Base-by-base conservation (phyloP, 2,113 vertebrate species). In the Lasiurus borealis region DNA sequence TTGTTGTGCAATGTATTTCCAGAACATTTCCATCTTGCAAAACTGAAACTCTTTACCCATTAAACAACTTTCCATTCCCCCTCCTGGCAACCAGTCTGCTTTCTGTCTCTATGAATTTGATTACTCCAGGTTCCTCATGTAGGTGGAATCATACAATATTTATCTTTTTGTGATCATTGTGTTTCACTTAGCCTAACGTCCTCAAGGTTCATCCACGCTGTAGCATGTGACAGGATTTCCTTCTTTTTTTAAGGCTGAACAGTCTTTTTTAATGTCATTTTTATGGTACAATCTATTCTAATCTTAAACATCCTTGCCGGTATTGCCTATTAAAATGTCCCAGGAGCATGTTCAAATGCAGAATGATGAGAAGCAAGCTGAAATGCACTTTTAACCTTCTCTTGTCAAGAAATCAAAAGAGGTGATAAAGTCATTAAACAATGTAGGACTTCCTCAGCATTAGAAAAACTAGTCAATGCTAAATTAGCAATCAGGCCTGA, bases 281-380 rank as follows among this genome's bases (percentile, higher is more conserved):
- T 88, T 93, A 75, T 75, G 44, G n/a, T 71, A 34, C 23, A 16
- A 64, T 77, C 83, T 80, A 25, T 81, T 90, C 29, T 80, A 16
- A 29, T 75, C 25, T 90, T 48, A 19, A 68, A 40, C 19, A 62
- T 54, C n/a, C 71, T 75, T 80, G 23, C 29, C 80, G 57, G 0
- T 78, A 52, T 90, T 66, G 46, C 44, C 91, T 78, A 15, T 80
- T 31, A 86, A 46, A 71, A 59, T 86, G 85, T 76, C 77, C 59
- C 36, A 92, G 91, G 89, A 95, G 91, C 96, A 88, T 95, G 94
- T 91, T 95, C 77, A 97, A 96, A 90, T 95, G 91, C 86, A 97
- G 89, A 97, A 90, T 89, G 76, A 96, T 78, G 96, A 96, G 92
- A 97, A 94, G 31, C 69, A 86, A 97, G 95, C 92, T 90, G 88